Percentiles rank a stretch among this genome's conserved stretches.
These are phyloP conservation scores for Danionella cerebrum DNA, from an alignment of 2,113 vertebrate genomes.

Conservation along the genomic window DNA sequence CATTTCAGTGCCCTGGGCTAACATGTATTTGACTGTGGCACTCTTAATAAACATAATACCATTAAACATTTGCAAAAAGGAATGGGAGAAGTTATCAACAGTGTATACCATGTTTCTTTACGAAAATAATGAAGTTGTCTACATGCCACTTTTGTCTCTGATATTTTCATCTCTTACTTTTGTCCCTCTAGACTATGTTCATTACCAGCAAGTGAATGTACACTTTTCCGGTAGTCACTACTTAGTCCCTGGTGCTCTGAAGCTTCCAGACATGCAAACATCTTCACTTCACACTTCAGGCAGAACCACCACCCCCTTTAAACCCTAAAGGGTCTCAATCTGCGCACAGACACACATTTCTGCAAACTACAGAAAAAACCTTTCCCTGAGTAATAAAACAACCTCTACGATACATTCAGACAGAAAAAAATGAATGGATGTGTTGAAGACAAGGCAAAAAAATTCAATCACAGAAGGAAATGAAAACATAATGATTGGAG, in stretches of 20 bases:
- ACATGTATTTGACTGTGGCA: too few relatives aligned
- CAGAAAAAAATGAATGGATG: not conserved
- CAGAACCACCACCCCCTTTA: not conserved
- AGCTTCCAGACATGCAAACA: constrained; percentile 17
- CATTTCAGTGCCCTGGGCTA: too few relatives aligned
- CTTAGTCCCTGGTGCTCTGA: constrained; percentile 2
- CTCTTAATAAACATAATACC: not conserved
- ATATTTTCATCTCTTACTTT: not conserved
- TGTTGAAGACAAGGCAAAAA: not conserved
- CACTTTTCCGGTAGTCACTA: not conserved
- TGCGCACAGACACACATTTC: constrained; percentile 12
- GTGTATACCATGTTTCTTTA: not conserved
- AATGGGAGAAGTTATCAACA: not conserved
- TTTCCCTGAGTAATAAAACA: constrained; percentile 9
- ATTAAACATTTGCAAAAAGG: not conserved
- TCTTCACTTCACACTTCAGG: constrained; percentile 36
- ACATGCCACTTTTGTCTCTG: constrained; percentile 16
- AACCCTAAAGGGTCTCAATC: not conserved
- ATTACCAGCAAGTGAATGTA: constrained; percentile 24
- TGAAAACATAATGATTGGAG: not conserved
- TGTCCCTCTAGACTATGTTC: constrained; percentile 1
- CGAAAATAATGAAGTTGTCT: not conserved
- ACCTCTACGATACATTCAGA: not conserved
- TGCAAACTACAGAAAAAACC: not conserved
- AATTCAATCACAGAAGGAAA: not conserved